Evolutionary conservation across 2,888 invertebrate species (phyloP).

Genomic region (Stegophylla sp.): DNA sequence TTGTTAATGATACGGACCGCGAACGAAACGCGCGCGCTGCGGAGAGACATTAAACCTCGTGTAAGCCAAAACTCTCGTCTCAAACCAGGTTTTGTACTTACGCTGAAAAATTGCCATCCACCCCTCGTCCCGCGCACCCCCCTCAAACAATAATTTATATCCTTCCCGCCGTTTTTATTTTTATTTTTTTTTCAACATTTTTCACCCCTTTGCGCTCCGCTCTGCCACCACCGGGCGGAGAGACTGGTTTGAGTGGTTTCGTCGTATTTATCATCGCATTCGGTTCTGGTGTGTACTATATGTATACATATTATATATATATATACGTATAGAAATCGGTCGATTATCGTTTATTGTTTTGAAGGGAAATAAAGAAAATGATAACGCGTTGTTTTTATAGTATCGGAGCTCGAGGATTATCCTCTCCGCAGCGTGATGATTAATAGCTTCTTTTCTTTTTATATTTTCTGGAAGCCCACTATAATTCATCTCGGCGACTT

Average conservation of each 20-base stretch:
- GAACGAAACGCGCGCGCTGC: too few relatives aligned
- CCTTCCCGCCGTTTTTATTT: background rate
- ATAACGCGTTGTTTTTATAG: conserved; percentile 58
- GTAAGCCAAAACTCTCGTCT: conserved; percentile 52
- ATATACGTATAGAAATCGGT: conserved; percentile 37
- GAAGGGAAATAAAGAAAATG: conserved; percentile 55
- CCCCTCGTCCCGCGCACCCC: background rate
- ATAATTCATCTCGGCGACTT: conserved; percentile 56
- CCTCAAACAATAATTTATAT: conserved; percentile 47
- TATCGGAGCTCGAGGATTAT: conserved; percentile 48
- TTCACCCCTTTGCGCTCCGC: background rate
- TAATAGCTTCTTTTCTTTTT: conserved; percentile 54
- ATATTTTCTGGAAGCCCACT: conserved; percentile 20
- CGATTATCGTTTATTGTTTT: conserved; percentile 58
- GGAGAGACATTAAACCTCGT: conserved; percentile 50
- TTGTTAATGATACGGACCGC: conserved; percentile 51
- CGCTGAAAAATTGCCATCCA: conserved; percentile 46
- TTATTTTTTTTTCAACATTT: background rate
- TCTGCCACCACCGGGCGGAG: background rate
- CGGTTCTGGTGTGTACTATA: background rate
- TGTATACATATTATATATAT: background rate
- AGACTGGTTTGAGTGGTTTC: conserved; percentile 41
- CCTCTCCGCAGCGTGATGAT: conserved; percentile 51
- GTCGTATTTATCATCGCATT: conserved; percentile 40
- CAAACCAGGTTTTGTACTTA: conserved; percentile 53